Base-by-base conservation (phyloP, 2,888 invertebrate species). In the Drosophila neonasuta region DNA sequence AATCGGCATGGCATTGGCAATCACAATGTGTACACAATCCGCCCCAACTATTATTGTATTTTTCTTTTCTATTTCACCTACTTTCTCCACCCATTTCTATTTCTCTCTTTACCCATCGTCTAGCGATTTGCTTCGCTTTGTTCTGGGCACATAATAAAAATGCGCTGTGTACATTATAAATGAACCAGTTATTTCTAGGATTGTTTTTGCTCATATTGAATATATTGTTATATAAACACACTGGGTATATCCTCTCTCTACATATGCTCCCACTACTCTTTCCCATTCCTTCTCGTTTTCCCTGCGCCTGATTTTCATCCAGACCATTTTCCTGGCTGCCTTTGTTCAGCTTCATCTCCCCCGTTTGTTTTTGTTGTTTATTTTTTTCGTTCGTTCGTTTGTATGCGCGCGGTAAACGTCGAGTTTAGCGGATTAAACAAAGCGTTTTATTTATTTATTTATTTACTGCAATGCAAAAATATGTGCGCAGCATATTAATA, bases 341-440 rank as follows among this genome's bases (percentile, higher is more conserved):
- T 51, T 60, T 65, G 52, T 41, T 41, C 39, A 3, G 39, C 39
- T 41, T 41, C 39, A 41, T 13, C 39, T 41, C 15, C 13, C n/a
- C 52, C 24, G 6, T 5, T 36, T 24, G 4, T 6, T 24, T 24
- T 24, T 24, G 4, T 24, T 24, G 4, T 6, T 30, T 59, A 36
- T 62, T 48, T 61, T 20, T 20, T 20, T 20, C 20, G 20, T 20
- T 44, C 29, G 41, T 44, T 15, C 7, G 17, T 49, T 41, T 52
- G 46, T 54, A 17, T 58, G 70, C 68, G 66, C 57, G 62, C 29
- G 69, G 50, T 69, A 77, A 77, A 62, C 59, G 45, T 64, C 13
- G 50, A 75, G 80, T 68, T 84, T 83, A 79, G 75, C 70, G 82
- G 82, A 77, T 80, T 83, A 79, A 85, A 80, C 63, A 74, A 74